Evolutionary conservation across 2,113 vertebrate genomes (phyloP), one percentile per base, ranked within the genome.

Genomic region (Sapayoa aenigma): DNA sequence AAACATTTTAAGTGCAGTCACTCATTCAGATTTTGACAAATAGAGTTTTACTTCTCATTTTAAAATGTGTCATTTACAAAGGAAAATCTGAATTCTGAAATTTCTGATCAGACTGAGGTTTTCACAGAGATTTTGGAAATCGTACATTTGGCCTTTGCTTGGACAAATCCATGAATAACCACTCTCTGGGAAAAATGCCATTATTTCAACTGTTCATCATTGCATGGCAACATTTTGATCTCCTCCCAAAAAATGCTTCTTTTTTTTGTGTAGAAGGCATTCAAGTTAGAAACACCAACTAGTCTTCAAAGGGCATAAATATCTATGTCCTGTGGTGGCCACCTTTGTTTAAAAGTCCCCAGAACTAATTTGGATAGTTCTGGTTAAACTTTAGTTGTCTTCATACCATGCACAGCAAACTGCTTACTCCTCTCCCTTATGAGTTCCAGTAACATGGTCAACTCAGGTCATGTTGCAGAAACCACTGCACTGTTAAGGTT

Each of bases 21-120:
- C 27, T 94, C 69, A 82, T 89, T 87, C 81, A 75, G 78, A 65
- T 90, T 94, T 94, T 95, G 91, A 91, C 50, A 89, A 96, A 96
- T 33, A 75, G 46, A 85, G 15, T 77, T 89, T 79, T 89, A n/a
- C 67, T 92, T 95, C 84, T 93, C 47, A 28, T 94, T 93, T 95
- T 83, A 89, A 95, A 85, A 91, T 81, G 37, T 91, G 69, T 55
- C 66, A 56, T 80, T 95, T 75, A 76, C 58, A 49, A 92, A 60
- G 74, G 60, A 93, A 92, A 92, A 86, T 47, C 13, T 39, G 50
- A 69, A 78, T 77, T 27, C 33, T 90, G 60, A 90, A 49, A 75
- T 78, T 88, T 92, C 65, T 86, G 41, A 81, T 86, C 56, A 53
- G 30, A 69, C 4, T 37, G 62, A 72, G 19, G 21, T 90, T 94